Conservation (phyloP, 2,888 invertebrate species). For the Meganola albula region DNA sequence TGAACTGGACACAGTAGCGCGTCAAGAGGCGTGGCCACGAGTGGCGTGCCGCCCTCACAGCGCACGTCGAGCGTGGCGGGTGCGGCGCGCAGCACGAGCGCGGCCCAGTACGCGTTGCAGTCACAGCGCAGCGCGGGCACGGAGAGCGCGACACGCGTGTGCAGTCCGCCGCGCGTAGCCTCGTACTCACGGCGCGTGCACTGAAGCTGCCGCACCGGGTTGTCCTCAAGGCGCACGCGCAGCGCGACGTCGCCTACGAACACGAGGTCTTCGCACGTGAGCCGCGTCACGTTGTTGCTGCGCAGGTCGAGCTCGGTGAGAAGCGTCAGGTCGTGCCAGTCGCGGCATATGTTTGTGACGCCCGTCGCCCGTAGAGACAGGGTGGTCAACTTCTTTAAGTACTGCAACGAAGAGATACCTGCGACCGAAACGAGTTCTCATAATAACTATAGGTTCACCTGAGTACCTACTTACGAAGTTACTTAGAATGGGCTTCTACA, state of each 20-base stretch:
- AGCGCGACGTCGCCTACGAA: conserved; percentile 4
- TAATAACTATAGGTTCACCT: too few species aligned
- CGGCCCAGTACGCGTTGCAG: conserved; percentile 22
- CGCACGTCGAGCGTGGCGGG: neutral
- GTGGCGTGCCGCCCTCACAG: neutral
- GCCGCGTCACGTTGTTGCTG: conserved; percentile 8
- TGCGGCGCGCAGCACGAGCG: conserved; percentile 7
- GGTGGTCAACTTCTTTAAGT: conserved; percentile 2
- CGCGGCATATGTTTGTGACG: conserved; percentile 14
- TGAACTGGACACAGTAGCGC: conserved; percentile 1
- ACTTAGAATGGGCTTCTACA: too few species aligned
- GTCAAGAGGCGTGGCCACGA: conserved; percentile 1
- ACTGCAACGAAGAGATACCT: conserved; percentile 15
- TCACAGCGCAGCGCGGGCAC: conserved; percentile 19
- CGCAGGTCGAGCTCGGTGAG: conserved; percentile 17
- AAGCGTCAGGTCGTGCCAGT: conserved; percentile 15
- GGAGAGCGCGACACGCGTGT: neutral
- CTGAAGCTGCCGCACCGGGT: conserved; percentile 8
- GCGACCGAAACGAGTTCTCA: neutral
- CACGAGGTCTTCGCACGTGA: conserved; percentile 18
- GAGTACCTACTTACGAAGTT: too few species aligned
- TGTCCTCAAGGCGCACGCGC: conserved; percentile 6
- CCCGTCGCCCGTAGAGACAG: conserved; percentile 12
- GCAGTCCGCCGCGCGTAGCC: neutral
- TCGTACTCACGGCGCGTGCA: conserved; percentile 10